Conservation (phyloP, 2,888 invertebrate species). For the Rhimphoctona megacephalus region DNA sequence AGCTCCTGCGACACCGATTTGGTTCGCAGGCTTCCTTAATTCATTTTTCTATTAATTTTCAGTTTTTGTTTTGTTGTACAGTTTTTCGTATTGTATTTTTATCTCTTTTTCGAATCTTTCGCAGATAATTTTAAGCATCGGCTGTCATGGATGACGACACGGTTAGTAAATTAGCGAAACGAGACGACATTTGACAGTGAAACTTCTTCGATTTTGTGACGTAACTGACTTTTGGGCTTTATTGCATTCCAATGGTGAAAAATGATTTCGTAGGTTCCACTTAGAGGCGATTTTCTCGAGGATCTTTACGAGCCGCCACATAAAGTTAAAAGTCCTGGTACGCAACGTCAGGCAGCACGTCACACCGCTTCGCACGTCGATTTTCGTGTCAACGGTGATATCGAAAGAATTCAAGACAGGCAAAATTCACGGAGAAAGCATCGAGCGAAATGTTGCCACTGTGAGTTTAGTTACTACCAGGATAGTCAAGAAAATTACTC, state of each 20-base stretch:
- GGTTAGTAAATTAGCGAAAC: conserved; percentile 35
- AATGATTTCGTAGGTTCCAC: conserved; percentile 25
- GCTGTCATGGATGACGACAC: conserved; percentile 49
- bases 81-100: background rate
- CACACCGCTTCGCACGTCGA: conserved; percentile 50
- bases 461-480: conserved; percentile 72
- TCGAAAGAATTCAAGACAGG: conserved; percentile 42
- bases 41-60: background rate
- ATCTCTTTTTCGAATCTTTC: background rate
- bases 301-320: conserved; percentile 20
- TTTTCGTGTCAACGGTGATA: conserved; percentile 35
- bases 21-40: conserved; percentile 20
- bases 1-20: conserved; percentile 12
- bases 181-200: too few species aligned
- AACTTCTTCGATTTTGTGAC: too few species aligned
- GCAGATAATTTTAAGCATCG: background rate
- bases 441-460: conserved; percentile 67
- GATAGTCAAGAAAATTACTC: conserved; percentile 46
- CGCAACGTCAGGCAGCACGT: conserved; percentile 45
- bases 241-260: conserved; percentile 5
- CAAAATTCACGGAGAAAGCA: conserved; percentile 53
- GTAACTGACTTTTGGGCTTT: background rate
- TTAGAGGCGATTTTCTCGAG: conserved; percentile 30
- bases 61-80: background rate
- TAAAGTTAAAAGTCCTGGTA: conserved; percentile 13